Conservation (phyloP, 2,888 invertebrate genomes). For the Linnaemya vulpina region DNA sequence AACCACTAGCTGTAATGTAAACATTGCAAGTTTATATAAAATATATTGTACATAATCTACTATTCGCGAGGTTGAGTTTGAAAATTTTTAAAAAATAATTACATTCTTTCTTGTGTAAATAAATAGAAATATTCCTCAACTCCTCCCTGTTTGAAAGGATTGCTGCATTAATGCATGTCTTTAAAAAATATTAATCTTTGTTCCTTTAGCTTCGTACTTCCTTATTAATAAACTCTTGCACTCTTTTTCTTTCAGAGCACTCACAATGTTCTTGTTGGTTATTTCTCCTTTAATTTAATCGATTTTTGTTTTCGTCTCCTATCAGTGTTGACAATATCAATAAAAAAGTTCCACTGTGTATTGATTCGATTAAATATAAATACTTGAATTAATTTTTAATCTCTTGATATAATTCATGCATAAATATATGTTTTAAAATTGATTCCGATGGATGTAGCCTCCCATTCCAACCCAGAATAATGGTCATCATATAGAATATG, state of each 20-base stretch:
- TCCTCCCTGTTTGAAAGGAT: conserved; percentile 38
- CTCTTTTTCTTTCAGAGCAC: conserved; percentile 26
- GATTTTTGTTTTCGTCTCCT: conserved; percentile 43
- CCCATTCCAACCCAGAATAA: too few relatives aligned
- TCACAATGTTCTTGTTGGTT: conserved; percentile 15
- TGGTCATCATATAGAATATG: too few relatives aligned
- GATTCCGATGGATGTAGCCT: too few relatives aligned
- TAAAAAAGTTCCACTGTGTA: too few relatives aligned
- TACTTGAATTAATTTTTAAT: too few relatives aligned
- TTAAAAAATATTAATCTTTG: conserved; percentile 44
- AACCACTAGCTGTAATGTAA: conserved; percentile 26
- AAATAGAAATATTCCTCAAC: conserved; percentile 6
- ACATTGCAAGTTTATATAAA: neutral
- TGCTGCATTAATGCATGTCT: conserved; percentile 50
- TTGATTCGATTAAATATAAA: too few relatives aligned
- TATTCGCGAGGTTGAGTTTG: neutral
- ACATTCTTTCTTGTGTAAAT: neutral
- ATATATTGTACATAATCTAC: neutral
- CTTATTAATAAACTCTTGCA: conserved; percentile 33
- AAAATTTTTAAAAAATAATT: neutral
- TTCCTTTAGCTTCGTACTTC: conserved; percentile 40
- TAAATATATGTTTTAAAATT: too few relatives aligned
- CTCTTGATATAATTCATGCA: too few relatives aligned
- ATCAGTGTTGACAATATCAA: neutral
- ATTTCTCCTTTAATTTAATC: conserved; percentile 42